phyloP scores from a whole-genome alignment of 2,113 vertebrate genomes.

The Serilophus lunatus region DNA sequence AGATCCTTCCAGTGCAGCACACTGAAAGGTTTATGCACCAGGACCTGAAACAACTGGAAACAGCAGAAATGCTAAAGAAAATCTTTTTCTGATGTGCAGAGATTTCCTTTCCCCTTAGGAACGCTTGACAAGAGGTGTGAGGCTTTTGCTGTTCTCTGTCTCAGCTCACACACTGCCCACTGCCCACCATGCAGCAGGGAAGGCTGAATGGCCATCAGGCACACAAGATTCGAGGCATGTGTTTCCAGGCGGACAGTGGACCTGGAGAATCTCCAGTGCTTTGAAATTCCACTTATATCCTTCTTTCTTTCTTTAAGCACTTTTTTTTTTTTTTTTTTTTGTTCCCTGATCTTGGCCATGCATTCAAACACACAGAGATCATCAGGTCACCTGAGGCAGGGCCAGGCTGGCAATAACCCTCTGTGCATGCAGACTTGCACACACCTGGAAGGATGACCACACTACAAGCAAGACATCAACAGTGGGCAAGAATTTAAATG shows the following conservation, averaged over 20 bases:
- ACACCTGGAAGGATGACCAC: neutral
- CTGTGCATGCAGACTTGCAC: neutral
- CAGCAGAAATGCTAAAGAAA: neutral
- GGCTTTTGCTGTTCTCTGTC: neutral
- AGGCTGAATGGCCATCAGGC: rapidly evolving
- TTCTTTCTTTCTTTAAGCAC: neutral
- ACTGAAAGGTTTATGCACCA: neutral
- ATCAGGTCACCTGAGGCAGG: neutral
- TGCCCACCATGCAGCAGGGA: neutral
- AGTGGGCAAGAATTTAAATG: neutral
- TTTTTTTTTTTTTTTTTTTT: neutral
- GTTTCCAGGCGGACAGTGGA: neutral
- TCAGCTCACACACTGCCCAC: neutral
- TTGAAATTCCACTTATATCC: neutral
- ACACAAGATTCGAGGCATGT: rapidly evolving
- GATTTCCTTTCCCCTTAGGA: neutral
- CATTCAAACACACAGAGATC: neutral
- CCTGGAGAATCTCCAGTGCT: neutral
- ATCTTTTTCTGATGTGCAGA: neutral
- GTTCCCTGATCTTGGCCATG: neutral
- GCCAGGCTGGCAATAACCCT: neutral
- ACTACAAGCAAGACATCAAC: neutral
- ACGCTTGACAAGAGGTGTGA: neutral
- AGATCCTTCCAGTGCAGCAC: neutral
- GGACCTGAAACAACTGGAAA: neutral